Evolutionary conservation across 2,113 vertebrate genomes (phyloP), one percentile per base, ranked within the genome.

Genomic region (Pogona vitticeps): DNA sequence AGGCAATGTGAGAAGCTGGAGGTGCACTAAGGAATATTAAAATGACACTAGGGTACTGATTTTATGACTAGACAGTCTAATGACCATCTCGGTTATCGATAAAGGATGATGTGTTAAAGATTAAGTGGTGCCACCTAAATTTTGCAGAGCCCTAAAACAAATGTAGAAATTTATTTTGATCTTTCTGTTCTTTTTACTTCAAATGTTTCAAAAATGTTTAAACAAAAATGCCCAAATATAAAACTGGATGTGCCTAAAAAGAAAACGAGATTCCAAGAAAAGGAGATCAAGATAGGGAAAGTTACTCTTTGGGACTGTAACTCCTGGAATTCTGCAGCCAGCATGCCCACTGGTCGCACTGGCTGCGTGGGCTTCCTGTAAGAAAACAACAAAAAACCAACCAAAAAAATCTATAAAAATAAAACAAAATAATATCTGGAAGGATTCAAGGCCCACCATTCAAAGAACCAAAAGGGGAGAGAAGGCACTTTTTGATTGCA

Each of bases 21-120:
- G 88, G 94, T 87, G 88, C 92, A 93, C 70, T 40, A 85, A 91
- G 85, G 92, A 93, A 94, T 92, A 90, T 88, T 79, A 89, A 94
- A 92, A 95, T 91, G 86, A 95, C 95, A 94, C 86, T 88, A 88
- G 89, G 94, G 90, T 93, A 93, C 90, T 93, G 92, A 90, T 92
- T 88, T 73, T 95, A 94, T 90, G 89, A 95, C 92, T 96, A 93
- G 95, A 93, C 88, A 95, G 91, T 95, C 94, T 94, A 92, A 95
- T 92, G 82, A 96, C 94, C 94, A 93, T 89, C 92, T 95, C 95
- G 94, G 96, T 91, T 87, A 94, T 89, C 80, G 81, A 84, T 92
- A 94, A 92, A 91, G 95, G 93, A 87, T 92, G 93, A 94, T 96
- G 95, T 94, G 95, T 96, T 96, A 95, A 96, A 96, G 94, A 95